Evolutionary conservation across 2,113 vertebrate species (phyloP).

Genomic region (Struthidea cinerea): DNA sequence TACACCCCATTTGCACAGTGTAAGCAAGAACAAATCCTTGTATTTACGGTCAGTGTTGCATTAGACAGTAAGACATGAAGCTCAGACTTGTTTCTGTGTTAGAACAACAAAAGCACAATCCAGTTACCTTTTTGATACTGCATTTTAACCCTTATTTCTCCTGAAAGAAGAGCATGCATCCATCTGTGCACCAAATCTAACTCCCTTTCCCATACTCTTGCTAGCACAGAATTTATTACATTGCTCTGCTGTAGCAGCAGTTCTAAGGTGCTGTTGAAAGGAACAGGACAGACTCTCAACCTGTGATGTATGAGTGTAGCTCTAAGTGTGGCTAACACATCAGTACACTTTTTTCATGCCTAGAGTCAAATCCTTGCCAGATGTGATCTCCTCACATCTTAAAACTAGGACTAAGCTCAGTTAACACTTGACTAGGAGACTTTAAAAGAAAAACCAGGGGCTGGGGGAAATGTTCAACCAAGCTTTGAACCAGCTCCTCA

Average conservation of each 20-base stretch:
- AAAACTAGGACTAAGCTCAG: background rate
- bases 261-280: background rate
- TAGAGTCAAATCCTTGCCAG: background rate
- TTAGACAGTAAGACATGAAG: background rate
- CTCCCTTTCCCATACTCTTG: background rate
- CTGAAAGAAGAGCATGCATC: background rate
- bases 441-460: background rate
- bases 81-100: background rate
- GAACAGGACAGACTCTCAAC: background rate
- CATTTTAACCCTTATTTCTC: background rate
- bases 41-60: background rate
- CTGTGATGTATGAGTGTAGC: background rate
- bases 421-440: background rate
- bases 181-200: background rate
- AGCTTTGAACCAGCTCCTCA: background rate
- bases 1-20: background rate
- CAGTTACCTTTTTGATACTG: background rate
- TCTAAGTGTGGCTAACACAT: background rate
- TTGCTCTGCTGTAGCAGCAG: background rate
- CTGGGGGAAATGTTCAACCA: background rate
- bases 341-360: background rate
- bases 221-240: background rate
- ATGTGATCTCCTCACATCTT: conserved; percentile 5
- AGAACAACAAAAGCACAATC: background rate
- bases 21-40: background rate